Conservation (phyloP, 2,113 vertebrate genomes). For the Cepphus grylle region DNA sequence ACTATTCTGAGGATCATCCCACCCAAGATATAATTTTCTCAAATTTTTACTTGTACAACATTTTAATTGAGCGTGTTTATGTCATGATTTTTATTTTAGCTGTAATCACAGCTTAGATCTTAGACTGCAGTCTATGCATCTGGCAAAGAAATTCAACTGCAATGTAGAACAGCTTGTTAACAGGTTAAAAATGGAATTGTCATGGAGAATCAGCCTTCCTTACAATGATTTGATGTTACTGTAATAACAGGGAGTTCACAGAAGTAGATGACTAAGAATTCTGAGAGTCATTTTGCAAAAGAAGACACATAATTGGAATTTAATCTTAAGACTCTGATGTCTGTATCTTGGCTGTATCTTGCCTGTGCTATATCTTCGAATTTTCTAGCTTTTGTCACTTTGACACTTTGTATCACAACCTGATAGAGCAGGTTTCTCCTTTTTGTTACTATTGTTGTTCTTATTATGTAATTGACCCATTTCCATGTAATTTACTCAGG, state of each 20-base stretch:
- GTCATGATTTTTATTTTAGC: background rate
- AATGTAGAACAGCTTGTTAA: background rate
- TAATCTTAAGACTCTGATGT: background rate
- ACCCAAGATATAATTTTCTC: background rate
- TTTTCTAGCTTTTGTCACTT: background rate
- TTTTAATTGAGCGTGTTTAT: background rate
- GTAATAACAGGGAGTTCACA: background rate
- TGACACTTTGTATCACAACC: background rate
- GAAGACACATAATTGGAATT: background rate
- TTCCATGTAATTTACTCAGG: conserved; percentile 38
- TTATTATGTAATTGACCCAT: conserved; percentile 4
- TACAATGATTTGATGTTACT: background rate
- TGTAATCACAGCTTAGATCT: background rate
- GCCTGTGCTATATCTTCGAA: background rate
- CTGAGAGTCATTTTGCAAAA: background rate
- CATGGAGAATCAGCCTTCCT: background rate
- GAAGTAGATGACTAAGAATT: background rate
- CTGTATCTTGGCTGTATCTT: background rate
- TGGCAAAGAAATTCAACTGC: background rate
- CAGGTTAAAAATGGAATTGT: background rate
- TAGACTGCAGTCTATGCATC: background rate
- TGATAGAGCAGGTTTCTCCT: background rate
- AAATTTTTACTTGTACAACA: background rate
- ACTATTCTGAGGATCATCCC: background rate
- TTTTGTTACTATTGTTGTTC: background rate